A percentile compares a stretch with the other conserved stretches of the same genome.
Conservation (phyloP, 1,140 invertebrate genomes). For the Solenopsis fugax region DNA sequence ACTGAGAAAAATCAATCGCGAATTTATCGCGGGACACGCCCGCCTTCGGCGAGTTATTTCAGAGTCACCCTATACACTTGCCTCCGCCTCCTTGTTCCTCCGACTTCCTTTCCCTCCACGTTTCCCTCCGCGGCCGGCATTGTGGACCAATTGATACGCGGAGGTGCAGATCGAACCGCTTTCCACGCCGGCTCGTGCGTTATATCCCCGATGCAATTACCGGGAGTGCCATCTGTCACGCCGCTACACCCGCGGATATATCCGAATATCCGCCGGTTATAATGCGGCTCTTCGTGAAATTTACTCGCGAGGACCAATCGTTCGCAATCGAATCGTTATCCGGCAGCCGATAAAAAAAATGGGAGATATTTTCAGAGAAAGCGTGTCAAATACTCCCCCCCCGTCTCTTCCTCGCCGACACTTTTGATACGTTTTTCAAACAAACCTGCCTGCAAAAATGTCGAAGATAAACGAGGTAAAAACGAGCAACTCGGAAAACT, state of each 20-base stretch:
- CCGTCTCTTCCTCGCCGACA: background rate
- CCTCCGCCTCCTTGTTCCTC: constrained; percentile 37
- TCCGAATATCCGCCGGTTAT: constrained; percentile 70
- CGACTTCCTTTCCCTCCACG: constrained; percentile 58
- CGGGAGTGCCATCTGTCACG: constrained; percentile 75
- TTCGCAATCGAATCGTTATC: constrained; percentile 57
- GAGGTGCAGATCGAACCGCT: constrained; percentile 76
- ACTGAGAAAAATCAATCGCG: background rate
- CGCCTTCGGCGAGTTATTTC: background rate
- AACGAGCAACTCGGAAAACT: background rate
- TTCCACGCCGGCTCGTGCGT: constrained; percentile 72
- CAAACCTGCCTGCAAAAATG: constrained; percentile 28
- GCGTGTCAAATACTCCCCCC: constrained; percentile 9
- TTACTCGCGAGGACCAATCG: constrained; percentile 60
- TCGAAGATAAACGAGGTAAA: constrained; percentile 18
- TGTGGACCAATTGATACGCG: constrained; percentile 71
- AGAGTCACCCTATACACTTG: background rate
- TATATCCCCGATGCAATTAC: constrained; percentile 80
- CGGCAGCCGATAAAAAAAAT: constrained; percentile 43
- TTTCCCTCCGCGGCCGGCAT: constrained; percentile 42
- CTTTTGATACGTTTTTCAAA: constrained; percentile 52
- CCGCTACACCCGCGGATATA: constrained; percentile 63
- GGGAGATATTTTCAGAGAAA: constrained; percentile 56
- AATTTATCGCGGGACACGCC: background rate
- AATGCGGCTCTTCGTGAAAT: constrained; percentile 66